Conservation (phyloP, 1,140 invertebrate genomes). For the Drosophila grimshawi region DNA sequence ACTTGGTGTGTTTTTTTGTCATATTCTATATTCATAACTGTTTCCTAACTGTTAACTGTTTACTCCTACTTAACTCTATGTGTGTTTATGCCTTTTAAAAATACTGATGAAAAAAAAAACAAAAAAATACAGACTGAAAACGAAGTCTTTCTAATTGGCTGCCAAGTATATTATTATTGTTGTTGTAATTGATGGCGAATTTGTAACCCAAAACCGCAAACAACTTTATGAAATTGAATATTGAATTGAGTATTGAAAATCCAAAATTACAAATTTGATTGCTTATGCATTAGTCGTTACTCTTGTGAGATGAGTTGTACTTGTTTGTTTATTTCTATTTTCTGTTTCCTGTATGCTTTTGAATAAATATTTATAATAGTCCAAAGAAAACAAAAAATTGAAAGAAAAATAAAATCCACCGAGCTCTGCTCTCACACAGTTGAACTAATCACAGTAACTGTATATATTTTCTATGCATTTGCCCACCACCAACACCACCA, state of each 20-base stretch:
- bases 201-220: constrained; percentile 43
- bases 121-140: constrained; percentile 8
- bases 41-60: constrained; percentile 67
- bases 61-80: constrained; percentile 47
- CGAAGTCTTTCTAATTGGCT: constrained; percentile 51
- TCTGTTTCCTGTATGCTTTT: constrained; percentile 70
- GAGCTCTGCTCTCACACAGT: constrained; percentile 68
- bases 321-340: constrained; percentile 18
- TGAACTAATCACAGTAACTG: constrained; percentile 78
- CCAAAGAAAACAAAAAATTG: constrained; percentile 24
- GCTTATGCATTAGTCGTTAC: constrained; percentile 77
- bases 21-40: constrained; percentile 41
- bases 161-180: constrained; percentile 57
- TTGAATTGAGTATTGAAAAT: constrained; percentile 49
- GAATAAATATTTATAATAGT: constrained; percentile 32
- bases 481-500: constrained; percentile 57
- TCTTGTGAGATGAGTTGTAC: constrained; percentile 73
- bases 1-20: constrained; percentile 55
- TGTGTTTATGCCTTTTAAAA: constrained; percentile 60
- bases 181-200: constrained; percentile 71
- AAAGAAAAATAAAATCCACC: constrained; percentile 41
- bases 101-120: constrained; percentile 23
- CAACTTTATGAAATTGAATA: constrained; percentile 44
- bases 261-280: constrained; percentile 59
- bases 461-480: constrained; percentile 82